These are phyloP conservation scores for Nothura maculosa DNA, from an alignment of 2,797 vertebrate species.

Conservation along the genomic window DNA sequence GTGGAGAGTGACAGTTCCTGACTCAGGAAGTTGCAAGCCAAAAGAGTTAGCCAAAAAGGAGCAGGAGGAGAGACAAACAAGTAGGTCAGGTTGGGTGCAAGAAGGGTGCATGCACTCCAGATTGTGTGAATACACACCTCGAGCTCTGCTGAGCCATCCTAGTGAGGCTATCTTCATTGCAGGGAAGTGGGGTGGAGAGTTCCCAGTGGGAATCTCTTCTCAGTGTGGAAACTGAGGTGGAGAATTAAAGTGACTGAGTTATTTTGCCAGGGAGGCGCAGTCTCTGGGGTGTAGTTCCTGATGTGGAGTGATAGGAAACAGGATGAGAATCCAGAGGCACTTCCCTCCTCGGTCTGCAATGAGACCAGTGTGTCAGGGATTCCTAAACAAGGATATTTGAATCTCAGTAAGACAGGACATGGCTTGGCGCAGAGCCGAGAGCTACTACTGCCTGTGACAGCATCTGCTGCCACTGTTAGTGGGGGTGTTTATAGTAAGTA, in stretches of 20 bases:
- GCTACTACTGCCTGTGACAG: background rate
- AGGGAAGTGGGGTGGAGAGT: too few relatives aligned
- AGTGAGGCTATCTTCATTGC: background rate
- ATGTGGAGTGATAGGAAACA: background rate
- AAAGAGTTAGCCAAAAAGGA: background rate
- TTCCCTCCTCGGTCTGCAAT: background rate
- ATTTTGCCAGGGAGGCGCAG: background rate
- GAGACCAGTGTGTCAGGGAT: background rate
- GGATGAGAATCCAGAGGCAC: background rate
- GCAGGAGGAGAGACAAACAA: background rate
- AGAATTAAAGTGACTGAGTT: background rate
- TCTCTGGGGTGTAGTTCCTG: background rate
- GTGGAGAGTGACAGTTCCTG: background rate
- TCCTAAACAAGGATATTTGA: rapidly evolving
- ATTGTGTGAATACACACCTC: background rate
- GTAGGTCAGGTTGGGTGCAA: background rate
- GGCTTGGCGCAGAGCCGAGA: background rate
- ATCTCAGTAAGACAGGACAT: background rate
- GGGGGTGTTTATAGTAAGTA: background rate
- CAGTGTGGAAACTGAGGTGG: background rate
- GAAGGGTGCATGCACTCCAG: background rate
- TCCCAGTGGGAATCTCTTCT: too few relatives aligned
- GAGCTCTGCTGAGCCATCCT: background rate
- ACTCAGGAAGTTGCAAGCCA: background rate
- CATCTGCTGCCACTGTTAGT: background rate